phyloP scores from a whole-genome alignment of 2,113 vertebrate genomes.

The Naja naja region DNA sequence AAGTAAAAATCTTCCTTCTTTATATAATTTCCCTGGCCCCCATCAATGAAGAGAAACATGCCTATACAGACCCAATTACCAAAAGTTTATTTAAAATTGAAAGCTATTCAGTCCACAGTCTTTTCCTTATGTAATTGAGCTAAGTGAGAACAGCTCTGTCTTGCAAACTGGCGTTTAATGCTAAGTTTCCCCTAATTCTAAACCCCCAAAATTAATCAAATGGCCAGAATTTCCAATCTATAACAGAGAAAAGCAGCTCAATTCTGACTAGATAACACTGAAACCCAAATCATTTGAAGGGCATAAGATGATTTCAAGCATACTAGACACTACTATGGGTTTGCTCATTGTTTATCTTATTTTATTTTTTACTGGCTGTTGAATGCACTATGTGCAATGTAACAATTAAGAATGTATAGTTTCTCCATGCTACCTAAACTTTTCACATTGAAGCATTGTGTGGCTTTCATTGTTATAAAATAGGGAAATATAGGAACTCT shows the following conservation, averaged over 20 bases:
- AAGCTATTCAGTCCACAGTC: not conserved
- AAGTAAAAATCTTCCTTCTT: not conserved
- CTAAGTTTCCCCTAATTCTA: not conserved
- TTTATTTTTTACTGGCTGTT: not conserved
- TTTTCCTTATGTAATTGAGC: not conserved
- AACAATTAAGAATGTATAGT: not conserved
- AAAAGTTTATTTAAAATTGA: not conserved
- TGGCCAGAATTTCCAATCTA: not conserved
- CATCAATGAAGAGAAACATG: not conserved
- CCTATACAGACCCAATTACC: not conserved
- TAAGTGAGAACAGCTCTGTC: not conserved
- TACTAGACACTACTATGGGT: not conserved
- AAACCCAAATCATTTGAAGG: not conserved
- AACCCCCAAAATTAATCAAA: not conserved
- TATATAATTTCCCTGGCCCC: not conserved
- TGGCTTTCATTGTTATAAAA: not conserved
- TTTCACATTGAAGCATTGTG: not conserved
- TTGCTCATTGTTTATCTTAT: not conserved
- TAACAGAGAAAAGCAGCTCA: not conserved
- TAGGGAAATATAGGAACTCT: not conserved
- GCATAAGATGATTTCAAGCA: not conserved
- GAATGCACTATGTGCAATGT: not conserved
- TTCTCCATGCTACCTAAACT: not conserved
- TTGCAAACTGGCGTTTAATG: not conserved
- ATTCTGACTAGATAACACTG: not conserved